These are phyloP conservation scores for Ctenochaetus hawaiiensis DNA, from an alignment of 2,797 vertebrate species.

Conservation along the genomic window DNA sequence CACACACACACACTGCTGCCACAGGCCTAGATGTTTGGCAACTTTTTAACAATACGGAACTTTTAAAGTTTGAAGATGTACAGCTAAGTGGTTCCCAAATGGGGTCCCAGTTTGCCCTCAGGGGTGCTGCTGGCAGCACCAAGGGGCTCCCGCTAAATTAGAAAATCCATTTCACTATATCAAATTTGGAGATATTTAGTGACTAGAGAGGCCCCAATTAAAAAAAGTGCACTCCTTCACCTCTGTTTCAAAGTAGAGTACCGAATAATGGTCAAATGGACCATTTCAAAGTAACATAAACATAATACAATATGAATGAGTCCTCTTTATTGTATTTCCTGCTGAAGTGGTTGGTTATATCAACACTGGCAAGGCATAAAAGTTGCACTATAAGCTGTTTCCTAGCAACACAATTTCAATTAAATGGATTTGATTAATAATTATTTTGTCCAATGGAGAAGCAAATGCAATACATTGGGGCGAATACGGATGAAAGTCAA, in stretches of 20 bases:
- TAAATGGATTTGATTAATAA: conserved; percentile 47
- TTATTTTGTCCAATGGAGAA: conserved; percentile 19
- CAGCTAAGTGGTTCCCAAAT: conserved; percentile 48
- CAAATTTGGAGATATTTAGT: not conserved
- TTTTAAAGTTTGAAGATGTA: conserved; percentile 29
- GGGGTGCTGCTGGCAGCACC: conserved; percentile 46
- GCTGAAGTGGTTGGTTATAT: conserved; percentile 18
- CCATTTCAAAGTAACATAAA: conserved; percentile 3
- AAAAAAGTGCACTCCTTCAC: not conserved
- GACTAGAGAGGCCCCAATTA: conserved; percentile 11
- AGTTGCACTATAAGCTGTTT: conserved; percentile 48
- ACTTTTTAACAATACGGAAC: conserved; percentile 24
- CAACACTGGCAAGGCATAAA: conserved; percentile 21
- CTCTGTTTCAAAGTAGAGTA: not conserved
- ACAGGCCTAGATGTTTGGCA: conserved; percentile 10
- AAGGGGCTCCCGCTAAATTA: conserved; percentile 1
- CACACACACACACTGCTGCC: conserved; percentile 1
- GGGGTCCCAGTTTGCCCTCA: conserved; percentile 32
- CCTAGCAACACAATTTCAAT: conserved; percentile 68
- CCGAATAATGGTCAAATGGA: not conserved
- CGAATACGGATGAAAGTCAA: conserved; percentile 28
- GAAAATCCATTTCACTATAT: conserved; percentile 28
- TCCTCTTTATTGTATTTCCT: conserved; percentile 12
- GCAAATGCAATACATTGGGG: conserved; percentile 18
- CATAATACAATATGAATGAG: conserved; percentile 1